Conservation (phyloP, 1,140 invertebrate genomes). For the Paraescarpia echinospica region DNA sequence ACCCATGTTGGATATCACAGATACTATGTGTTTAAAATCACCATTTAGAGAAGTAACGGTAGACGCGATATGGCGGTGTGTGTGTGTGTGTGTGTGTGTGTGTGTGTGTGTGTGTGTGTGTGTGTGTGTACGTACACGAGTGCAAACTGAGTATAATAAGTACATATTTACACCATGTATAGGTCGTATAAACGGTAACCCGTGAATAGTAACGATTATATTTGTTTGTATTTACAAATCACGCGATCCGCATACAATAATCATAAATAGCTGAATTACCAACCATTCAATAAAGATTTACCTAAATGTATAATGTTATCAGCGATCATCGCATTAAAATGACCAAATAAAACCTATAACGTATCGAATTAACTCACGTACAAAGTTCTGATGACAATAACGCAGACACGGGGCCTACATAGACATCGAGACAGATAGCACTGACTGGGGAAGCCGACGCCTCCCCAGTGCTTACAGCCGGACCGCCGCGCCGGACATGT, state of each 20-base stretch:
- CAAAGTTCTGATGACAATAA: neutral
- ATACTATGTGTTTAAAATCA: neutral
- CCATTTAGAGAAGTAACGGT: neutral
- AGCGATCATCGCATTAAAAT: neutral
- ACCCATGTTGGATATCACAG: neutral
- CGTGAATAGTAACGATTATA: neutral
- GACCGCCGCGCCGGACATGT: neutral
- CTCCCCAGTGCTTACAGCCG: neutral
- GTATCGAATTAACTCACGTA: neutral
- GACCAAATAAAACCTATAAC: no score
- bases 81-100: no score
- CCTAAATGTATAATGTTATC: neutral
- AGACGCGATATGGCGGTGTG: no score
- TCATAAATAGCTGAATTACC: neutral
- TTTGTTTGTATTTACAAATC: neutral
- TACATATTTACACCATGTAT: no score
- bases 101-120: no score
- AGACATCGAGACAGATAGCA: neutral
- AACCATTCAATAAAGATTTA: neutral
- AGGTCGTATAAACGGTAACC: neutral
- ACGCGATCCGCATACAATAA: neutral
- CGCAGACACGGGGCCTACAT: neutral
- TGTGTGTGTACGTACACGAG: no score
- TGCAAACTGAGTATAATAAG: no score
- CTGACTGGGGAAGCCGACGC: neutral